Evolutionary conservation across 2,888 invertebrate species (phyloP).

Genomic region (Cistogaster globosa): DNA sequence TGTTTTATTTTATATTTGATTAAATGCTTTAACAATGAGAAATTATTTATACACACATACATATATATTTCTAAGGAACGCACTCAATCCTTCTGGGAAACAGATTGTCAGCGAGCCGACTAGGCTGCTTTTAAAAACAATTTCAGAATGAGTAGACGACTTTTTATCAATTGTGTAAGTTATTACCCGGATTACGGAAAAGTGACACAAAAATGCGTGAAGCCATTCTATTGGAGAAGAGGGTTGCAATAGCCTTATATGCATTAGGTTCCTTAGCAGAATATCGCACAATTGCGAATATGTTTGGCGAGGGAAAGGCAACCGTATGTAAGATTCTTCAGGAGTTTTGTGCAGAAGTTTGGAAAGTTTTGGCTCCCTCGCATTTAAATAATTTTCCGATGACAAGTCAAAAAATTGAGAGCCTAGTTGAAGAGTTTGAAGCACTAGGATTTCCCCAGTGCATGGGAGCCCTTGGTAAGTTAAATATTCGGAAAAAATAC

Average conservation of each 20-base stretch:
- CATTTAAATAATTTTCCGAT: slow-evolving; percentile 11
- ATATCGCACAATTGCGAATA: slow-evolving; percentile 41
- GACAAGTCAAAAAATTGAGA: background rate
- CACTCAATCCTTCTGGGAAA: slow-evolving; percentile 36
- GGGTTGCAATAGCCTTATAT: slow-evolving; percentile 16
- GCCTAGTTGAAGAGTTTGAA: slow-evolving; percentile 3
- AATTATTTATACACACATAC: too few species aligned
- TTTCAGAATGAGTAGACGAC: slow-evolving; percentile 20
- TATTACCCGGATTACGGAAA: slow-evolving; percentile 21
- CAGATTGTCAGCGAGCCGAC: slow-evolving; percentile 16
- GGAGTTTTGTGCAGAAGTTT: background rate
- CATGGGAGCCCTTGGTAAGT: background rate
- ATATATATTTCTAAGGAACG: slow-evolving; percentile 4
- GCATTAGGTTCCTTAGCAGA: slow-evolving; percentile 43
- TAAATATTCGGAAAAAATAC: background rate
- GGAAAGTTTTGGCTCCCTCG: background rate
- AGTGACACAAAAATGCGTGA: slow-evolving; percentile 6
- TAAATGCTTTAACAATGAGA: background rate
- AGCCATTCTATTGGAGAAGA: slow-evolving; percentile 42
- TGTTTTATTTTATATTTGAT: background rate
- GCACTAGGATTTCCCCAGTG: slow-evolving; percentile 1
- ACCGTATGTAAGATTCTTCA: background rate
- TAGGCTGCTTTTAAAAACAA: slow-evolving; percentile 42
- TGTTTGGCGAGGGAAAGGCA: slow-evolving; percentile 26
- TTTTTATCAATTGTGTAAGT: slow-evolving; percentile 45